phyloP scores from a whole-genome alignment of 2,797 vertebrate genomes.

The Sphenodon punctatus region DNA sequence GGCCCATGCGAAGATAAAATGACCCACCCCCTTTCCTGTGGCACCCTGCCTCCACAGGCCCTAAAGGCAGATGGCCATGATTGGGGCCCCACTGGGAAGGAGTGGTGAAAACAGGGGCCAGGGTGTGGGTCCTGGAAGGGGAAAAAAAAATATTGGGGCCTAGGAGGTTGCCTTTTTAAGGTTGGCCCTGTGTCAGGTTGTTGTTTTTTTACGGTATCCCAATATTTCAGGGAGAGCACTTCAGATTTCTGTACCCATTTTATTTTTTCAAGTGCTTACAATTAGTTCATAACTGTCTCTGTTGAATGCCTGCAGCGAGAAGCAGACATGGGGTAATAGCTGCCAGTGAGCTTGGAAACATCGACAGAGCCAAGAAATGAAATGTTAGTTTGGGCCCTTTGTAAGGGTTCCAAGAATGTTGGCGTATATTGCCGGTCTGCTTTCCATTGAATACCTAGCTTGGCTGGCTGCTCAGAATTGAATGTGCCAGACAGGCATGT shows the following conservation, averaged over 20 bases:
- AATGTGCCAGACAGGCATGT: conserved; percentile 53
- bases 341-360: conserved; percentile 41
- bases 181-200: neutral
- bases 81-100: too few relatives aligned
- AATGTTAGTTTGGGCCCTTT: conserved; percentile 59
- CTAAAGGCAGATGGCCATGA: too few relatives aligned
- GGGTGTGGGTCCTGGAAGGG: too few relatives aligned
- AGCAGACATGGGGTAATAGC: conserved; percentile 17
- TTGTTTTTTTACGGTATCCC: neutral
- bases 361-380: conserved; percentile 62
- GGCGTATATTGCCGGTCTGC: conserved; percentile 49
- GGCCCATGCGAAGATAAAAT: too few relatives aligned
- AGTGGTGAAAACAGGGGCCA: too few relatives aligned
- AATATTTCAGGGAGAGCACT: neutral
- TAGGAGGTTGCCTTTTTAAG: too few relatives aligned
- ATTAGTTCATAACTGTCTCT: conserved; percentile 8
- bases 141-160: too few relatives aligned
- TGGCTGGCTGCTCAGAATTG: conserved; percentile 51
- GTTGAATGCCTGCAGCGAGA: neutral
- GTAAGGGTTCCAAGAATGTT: conserved; percentile 63
- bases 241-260: neutral
- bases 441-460: conserved; percentile 59
- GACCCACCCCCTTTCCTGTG: too few relatives aligned
- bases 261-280: conserved; percentile 41
- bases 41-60: too few relatives aligned